phyloP scores from a whole-genome alignment of 2,113 vertebrate species.

The Acinonyx jubatus region DNA sequence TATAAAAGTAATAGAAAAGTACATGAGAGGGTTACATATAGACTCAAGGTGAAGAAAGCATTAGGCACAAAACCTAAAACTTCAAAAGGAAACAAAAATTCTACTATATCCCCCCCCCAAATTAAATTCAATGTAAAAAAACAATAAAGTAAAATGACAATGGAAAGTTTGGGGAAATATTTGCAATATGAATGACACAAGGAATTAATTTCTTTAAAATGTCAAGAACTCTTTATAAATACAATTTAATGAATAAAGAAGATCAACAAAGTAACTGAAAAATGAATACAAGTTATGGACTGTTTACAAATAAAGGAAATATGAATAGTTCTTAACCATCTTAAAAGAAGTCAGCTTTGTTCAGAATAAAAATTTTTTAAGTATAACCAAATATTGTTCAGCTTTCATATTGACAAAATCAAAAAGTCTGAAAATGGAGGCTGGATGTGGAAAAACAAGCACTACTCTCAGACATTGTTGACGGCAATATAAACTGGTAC shows the following conservation, averaged over 20 bases:
- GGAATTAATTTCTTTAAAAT: background rate
- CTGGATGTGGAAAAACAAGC: background rate
- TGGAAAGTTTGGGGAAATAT: background rate
- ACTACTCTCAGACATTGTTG: background rate
- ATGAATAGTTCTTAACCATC: background rate
- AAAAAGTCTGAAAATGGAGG: background rate
- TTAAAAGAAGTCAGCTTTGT: background rate
- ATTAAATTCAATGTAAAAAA: background rate
- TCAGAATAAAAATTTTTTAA: background rate
- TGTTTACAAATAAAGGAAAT: background rate
- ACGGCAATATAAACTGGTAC: background rate
- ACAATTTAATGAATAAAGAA: background rate
- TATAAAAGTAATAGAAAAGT: background rate
- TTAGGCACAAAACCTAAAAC: background rate
- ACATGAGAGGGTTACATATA: background rate
- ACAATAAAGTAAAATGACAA: background rate
- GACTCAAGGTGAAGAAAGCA: background rate
- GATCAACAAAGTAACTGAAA: background rate
- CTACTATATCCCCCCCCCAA: background rate
- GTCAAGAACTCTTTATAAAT: background rate
- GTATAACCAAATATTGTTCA: background rate
- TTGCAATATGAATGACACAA: background rate
- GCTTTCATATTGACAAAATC: background rate
- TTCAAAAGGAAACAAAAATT: background rate
- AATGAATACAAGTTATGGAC: background rate